Evolutionary conservation across 2,888 invertebrate genomes (phyloP).

Genomic region (Pterostichus niger): DNA sequence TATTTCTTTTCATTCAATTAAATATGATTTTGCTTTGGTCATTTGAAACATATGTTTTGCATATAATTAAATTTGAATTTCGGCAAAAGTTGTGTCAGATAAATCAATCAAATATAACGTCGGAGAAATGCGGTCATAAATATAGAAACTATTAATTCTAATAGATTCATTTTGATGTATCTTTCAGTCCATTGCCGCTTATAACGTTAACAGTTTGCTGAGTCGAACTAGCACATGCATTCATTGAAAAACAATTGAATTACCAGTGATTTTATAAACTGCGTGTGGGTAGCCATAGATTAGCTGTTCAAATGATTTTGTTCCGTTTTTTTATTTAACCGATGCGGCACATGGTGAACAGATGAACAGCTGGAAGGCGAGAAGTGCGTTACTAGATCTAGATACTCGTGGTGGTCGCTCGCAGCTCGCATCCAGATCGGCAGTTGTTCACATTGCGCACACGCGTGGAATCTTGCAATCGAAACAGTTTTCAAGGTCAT

Average conservation of each 20-base stretch:
- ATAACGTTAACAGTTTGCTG: neutral
- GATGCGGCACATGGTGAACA: conserved; percentile 55
- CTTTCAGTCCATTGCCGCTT: neutral
- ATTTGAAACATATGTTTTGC: neutral
- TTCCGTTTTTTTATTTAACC: conserved; percentile 10
- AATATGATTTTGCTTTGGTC: neutral
- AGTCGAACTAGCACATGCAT: neutral
- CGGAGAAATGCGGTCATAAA: conserved; percentile 3
- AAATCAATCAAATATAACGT: conserved; percentile 8
- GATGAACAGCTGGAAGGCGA: conserved; percentile 60
- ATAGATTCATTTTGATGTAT: neutral
- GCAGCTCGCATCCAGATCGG: too few species aligned
- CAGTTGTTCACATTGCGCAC: conserved; percentile 29
- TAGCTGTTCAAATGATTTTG: conserved; percentile 32
- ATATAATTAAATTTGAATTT: conserved; percentile 7
- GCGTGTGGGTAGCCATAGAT: conserved; percentile 14
- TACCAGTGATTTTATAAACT: neutral
- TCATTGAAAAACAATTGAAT: conserved; percentile 34
- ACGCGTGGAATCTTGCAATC: conserved; percentile 53
- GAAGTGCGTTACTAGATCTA: conserved; percentile 45
- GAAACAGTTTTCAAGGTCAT: conserved; percentile 59
- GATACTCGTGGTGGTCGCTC: conserved; percentile 22
- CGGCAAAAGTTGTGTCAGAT: neutral
- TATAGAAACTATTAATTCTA: neutral
- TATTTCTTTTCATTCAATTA: neutral